Conservation (phyloP, 2,888 invertebrate species). For the Anticlea derivata region DNA sequence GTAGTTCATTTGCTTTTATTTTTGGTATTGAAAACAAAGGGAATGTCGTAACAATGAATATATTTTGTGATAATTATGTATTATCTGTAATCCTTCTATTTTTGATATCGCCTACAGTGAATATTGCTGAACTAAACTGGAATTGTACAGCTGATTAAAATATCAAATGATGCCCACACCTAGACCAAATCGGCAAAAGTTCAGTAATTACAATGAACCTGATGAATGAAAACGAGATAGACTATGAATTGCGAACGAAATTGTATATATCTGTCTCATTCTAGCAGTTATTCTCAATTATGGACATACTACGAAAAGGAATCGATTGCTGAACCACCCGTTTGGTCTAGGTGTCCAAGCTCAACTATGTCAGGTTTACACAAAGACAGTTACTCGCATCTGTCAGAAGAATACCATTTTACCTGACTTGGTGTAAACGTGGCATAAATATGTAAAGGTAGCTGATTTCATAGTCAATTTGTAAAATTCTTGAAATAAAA, state of each 20-base stretch:
- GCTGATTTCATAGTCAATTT: constrained; percentile 54
- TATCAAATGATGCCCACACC: constrained; percentile 27
- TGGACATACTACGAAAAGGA: no score
- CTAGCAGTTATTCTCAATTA: no score
- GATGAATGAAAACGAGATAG: no score
- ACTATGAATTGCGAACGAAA: not conserved
- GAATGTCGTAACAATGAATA: constrained; percentile 74
- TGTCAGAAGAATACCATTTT: not conserved
- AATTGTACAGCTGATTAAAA: constrained; percentile 70
- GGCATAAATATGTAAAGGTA: constrained; percentile 49
- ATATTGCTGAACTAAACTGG: constrained; percentile 70
- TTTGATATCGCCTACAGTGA: constrained; percentile 80
- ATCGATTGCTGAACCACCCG: not conserved
- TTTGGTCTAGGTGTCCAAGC: not conserved
- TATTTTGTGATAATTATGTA: constrained; percentile 84
- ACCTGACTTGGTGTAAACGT: constrained; percentile 18
- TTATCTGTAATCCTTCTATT: constrained; percentile 81
- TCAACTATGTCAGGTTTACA: constrained; percentile 5
- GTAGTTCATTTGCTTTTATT: constrained; percentile 27
- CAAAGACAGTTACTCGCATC: not conserved
- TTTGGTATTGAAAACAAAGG: constrained; percentile 77
- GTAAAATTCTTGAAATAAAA: constrained; percentile 37
- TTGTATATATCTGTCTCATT: no score
- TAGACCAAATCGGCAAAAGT: not conserved
- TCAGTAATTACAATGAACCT: no score